Evolutionary conservation across 1,140 invertebrate species (phyloP), one percentile per base, ranked within the genome.

Genomic region (Platyscapa corneri): DNA sequence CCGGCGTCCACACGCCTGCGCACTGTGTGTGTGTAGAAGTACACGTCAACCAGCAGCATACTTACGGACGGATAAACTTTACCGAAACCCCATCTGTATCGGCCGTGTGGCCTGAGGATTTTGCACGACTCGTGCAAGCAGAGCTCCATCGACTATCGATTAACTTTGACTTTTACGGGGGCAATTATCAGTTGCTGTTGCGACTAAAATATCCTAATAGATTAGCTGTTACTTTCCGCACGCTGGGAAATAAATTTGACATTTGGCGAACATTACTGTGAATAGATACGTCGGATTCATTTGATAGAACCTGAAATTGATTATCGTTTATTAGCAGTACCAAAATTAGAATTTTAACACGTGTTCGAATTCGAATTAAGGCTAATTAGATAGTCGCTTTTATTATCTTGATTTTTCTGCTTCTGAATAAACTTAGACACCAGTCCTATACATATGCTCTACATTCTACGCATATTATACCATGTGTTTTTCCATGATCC

Each of bases 71-170:
- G 86, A 87, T 87, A 86, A 87, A 87, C 80, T 79, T 86, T 53
- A 83, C 83, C 85, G 64, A 86, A 87, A 88, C 87, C 86, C 87
- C 87, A 88, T 88, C 88, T 87, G 87, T 60, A 77, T 32, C 20
- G 67, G 65, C 30, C 16, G 34, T 3, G 20, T 60, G 3, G 56
- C 23, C 2, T 27, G 20, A 12, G 56, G 46, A 78, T 14, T n/a
- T 7, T 32, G 77, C 53, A 14, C 5, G 53, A 3, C 49, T 12
- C 12, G 30, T 30, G 12, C 42, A 53, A 53, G 8, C 42, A 12
- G 49, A 18, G 16, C 49, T 53, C 18, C 16, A 53, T 53, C 8
- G 23, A 27, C 56, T 60, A 67, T 72, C 65, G 46, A 82, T 80
- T 65, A 67, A 46, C 14, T 78, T 70, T 70, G 34, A 42, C 37